phyloP scores from a whole-genome alignment of 2,888 invertebrate species.

The Pseudolycoriella hygida region DNA sequence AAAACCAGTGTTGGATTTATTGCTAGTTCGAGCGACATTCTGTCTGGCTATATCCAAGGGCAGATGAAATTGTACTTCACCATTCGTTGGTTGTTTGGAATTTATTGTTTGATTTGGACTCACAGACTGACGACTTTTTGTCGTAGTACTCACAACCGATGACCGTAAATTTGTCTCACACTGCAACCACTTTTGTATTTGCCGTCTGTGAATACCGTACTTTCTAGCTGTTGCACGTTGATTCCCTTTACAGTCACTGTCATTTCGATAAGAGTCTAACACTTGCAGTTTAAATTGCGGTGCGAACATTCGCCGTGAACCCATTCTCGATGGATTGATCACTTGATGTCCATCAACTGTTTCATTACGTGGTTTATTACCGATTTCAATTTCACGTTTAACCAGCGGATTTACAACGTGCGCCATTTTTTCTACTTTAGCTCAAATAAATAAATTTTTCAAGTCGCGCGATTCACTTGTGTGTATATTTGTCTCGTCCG shows the following conservation, averaged over 20 bases:
- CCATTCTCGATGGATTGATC: conserved; percentile 35
- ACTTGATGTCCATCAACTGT: conserved; percentile 7
- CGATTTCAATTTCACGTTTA: conserved; percentile 24
- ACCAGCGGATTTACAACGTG: conserved; percentile 37
- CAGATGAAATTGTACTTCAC: conserved; percentile 13
- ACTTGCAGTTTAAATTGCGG: conserved; percentile 81
- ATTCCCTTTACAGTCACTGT: conserved; percentile 75
- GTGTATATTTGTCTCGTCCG: not conserved
- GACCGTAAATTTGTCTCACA: conserved; percentile 63
- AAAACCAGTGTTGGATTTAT: conserved; percentile 2
- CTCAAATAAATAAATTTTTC: not conserved
- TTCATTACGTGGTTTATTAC: conserved; percentile 13
- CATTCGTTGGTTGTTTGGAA: conserved; percentile 10
- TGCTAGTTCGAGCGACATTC: conserved; percentile 18
- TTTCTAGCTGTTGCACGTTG: conserved; percentile 80
- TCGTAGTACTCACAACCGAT: conserved; percentile 38
- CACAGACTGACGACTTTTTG: conserved; percentile 12
- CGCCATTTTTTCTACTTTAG: conserved; percentile 30
- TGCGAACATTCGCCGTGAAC: conserved; percentile 73
- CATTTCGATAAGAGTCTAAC: conserved; percentile 69
- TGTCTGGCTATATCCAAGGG: conserved; percentile 19
- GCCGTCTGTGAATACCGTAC: conserved; percentile 74
- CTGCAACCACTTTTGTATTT: conserved; percentile 85
- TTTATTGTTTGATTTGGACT: conserved; percentile 2
- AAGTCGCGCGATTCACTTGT: not conserved